Base-by-base conservation (phyloP, 2,888 invertebrate species). In the Flabesymbios commensalis region DNA sequence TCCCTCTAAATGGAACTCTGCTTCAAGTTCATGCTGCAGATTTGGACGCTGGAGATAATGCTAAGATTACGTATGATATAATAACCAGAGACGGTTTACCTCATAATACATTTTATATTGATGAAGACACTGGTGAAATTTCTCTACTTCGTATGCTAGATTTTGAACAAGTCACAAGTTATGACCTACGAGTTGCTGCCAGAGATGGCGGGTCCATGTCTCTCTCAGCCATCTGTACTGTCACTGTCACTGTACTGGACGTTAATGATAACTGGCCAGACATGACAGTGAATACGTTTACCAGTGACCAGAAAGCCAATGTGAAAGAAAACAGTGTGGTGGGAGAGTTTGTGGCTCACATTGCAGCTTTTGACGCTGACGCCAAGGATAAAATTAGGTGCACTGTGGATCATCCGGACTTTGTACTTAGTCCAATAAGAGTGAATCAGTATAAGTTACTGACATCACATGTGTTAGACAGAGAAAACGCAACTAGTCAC, bases 321-420 rank as follows among this genome's bases (percentile, higher is more conserved):
- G 76, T 82, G 7, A 62, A 68, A 4, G 84, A 84, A 70, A 74
- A 94, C 81, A 93, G 94, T 0, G 88, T 88, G 58, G 92, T 92
- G 78, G 93, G 93, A 29, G 92, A 92, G 33, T 90, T 96, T 31
- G 95, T 97, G 1, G 95, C 96, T 0, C 95, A 94, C 3, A 92
- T 97, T 4, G 92, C 93, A 0, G 92, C 96, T 0, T 88, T 90
- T n/a, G 95, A 96, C 80, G 87, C 89, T 79, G 95, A 96, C 83
- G 84, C 89, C 1, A 95, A 95, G 82, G 94, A 94, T 1, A 90
- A 92, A 68, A 93, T 94, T 31, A 42, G 48, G 14, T 71, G 68
- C 0, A 88, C 86, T 56, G 89, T 94, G 0, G 88, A 87, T 75
- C 93, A 95, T 61, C 86, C 88, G 60, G 93, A 94, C 82, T 96